Conservation (phyloP, 2,888 invertebrate species). For the Bhutanitis thaidina region DNA sequence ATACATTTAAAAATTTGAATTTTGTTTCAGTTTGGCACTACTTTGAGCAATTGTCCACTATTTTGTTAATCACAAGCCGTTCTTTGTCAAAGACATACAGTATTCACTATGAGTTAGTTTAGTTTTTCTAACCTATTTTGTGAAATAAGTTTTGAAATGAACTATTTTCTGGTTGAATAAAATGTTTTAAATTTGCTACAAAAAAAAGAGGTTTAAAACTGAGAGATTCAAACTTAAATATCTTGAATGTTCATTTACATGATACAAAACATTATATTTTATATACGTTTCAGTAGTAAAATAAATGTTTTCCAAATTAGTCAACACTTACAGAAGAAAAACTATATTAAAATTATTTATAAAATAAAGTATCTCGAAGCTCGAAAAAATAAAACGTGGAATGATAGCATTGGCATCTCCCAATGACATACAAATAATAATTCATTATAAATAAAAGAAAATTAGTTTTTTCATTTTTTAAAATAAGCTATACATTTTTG, state of each 20-base stretch:
- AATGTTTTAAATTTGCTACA: not conserved
- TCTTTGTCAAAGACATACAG: not conserved
- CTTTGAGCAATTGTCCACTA: constrained; percentile 2
- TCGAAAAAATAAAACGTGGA: not conserved
- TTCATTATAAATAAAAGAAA: too few relatives aligned
- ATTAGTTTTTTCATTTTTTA: too few relatives aligned
- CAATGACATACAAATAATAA: too few relatives aligned
- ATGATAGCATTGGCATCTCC: not conserved
- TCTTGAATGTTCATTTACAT: not conserved
- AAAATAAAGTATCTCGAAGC: constrained; percentile 6
- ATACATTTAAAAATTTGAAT: not conserved
- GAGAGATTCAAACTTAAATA: not conserved
- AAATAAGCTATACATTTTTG: too few relatives aligned
- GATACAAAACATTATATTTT: not conserved
- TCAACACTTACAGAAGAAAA: constrained; percentile 16
- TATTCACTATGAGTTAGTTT: not conserved
- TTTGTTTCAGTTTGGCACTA: constrained; percentile 15
- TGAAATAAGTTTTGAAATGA: not conserved
- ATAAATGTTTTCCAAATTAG: constrained; percentile 11
- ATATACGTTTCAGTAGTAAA: not conserved
- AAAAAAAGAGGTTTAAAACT: not conserved
- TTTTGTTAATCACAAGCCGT: not conserved
- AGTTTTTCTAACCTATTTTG: too few relatives aligned
- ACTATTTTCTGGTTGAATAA: too few relatives aligned
- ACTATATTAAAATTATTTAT: constrained; percentile 1